Evolutionary conservation across 2,797 vertebrate species (phyloP).

Genomic region (Clarias platycephalus): DNA sequence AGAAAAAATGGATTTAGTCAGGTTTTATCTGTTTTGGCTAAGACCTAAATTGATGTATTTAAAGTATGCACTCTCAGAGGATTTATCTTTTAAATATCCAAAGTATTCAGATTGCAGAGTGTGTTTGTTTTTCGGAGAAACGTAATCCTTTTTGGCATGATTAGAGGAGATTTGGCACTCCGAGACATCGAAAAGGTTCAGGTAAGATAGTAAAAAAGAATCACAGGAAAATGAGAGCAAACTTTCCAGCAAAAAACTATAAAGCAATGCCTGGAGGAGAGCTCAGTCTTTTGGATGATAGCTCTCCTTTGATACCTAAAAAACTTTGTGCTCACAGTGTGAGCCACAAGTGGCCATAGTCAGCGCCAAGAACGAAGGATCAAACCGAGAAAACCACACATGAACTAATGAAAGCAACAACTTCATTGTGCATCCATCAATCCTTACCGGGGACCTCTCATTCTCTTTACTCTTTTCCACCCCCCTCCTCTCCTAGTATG

Average conservation of each 20-base stretch:
- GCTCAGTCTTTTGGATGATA: conserved; percentile 51
- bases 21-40: conserved; percentile 65
- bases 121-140: conserved; percentile 70
- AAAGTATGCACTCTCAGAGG: conserved; percentile 67
- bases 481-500: conserved; percentile 28
- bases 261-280: conserved; percentile 41
- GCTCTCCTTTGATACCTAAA: conserved; percentile 45
- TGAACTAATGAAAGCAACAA: conserved; percentile 56
- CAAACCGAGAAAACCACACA: conserved; percentile 56
- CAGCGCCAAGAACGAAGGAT: conserved; percentile 52
- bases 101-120: conserved; percentile 66
- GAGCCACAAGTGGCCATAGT: conserved; percentile 42
- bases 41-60: conserved; percentile 65
- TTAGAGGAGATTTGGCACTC: conserved; percentile 71
- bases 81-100: conserved; percentile 70
- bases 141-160: conserved; percentile 66
- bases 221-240: conserved; percentile 51
- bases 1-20: conserved; percentile 70
- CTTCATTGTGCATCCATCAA: conserved; percentile 46
- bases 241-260: conserved; percentile 47
- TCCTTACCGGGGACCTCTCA: conserved; percentile 49
- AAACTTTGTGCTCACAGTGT: conserved; percentile 45
- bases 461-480: conserved; percentile 44
- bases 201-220: conserved; percentile 62
- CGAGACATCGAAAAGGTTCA: conserved; percentile 69